phyloP scores from a whole-genome alignment of 1,140 invertebrate species.

The Linepithema humile region DNA sequence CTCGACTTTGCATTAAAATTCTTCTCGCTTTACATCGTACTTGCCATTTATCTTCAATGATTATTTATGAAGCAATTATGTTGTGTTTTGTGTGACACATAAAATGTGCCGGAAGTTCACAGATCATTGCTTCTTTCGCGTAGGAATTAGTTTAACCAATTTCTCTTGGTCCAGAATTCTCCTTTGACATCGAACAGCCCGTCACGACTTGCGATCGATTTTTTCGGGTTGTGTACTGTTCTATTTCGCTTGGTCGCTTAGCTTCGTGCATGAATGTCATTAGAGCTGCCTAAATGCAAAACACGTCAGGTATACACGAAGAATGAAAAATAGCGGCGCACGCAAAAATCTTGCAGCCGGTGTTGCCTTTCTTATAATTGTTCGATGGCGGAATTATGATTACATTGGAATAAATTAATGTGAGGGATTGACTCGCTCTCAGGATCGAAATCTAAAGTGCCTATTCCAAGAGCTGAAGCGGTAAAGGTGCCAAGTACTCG shows the following conservation, averaged over 20 bases:
- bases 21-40: too few relatives aligned
- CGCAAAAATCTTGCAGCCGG: constrained; percentile 7
- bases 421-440: constrained; percentile 28
- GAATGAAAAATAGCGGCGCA: constrained; percentile 38
- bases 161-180: not conserved
- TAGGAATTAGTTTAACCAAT: not conserved
- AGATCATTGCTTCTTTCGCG: not conserved
- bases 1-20: too few relatives aligned
- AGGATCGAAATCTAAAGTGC: constrained; percentile 27
- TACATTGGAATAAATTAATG: constrained; percentile 39
- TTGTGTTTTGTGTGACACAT: not conserved
- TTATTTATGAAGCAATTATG: not conserved
- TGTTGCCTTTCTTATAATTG: not conserved
- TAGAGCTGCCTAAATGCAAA: constrained; percentile 42
- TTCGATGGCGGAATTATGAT: constrained; percentile 1
- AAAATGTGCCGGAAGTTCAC: not conserved
- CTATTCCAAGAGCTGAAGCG: constrained; percentile 28
- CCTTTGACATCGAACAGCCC: not conserved
- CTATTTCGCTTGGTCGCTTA: constrained; percentile 22
- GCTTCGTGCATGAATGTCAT: constrained; percentile 53
- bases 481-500: constrained; percentile 40
- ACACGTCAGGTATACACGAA: constrained; percentile 11
- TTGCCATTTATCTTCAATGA: too few relatives aligned
- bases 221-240: constrained; percentile 13
- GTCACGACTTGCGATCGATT: constrained; percentile 3